These are phyloP conservation scores for Clarias laeviceps DNA, from an alignment of 2,797 vertebrate species.

Conservation along the genomic window DNA sequence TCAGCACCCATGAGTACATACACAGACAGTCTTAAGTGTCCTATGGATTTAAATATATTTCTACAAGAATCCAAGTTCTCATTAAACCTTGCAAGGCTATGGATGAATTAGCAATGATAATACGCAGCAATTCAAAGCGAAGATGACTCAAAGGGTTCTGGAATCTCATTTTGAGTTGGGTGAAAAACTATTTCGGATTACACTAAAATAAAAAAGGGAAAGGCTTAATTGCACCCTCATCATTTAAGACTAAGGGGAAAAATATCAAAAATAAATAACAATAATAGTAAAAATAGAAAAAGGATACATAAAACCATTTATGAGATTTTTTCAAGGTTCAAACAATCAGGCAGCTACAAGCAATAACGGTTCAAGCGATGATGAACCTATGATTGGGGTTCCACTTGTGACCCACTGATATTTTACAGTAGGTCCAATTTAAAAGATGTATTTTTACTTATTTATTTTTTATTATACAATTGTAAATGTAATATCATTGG, in stretches of 20 bases:
- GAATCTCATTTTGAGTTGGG: slow-evolving; percentile 1
- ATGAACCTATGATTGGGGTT: neutral
- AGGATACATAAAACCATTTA: neutral
- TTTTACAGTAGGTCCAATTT: neutral
- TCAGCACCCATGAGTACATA: slow-evolving; percentile 27
- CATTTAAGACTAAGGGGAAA: neutral
- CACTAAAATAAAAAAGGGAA: neutral
- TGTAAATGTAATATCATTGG: too few species aligned
- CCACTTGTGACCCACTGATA: neutral
- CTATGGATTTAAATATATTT: neutral
- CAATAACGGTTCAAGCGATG: neutral
- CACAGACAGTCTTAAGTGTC: slow-evolving; percentile 6
- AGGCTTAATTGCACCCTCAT: neutral
- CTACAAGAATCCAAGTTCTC: slow-evolving; percentile 4
- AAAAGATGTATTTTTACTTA: too few species aligned
- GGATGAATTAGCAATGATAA: neutral
- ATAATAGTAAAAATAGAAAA: neutral
- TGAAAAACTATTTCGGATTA: neutral
- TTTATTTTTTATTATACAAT: too few species aligned
- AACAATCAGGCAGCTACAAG: neutral
- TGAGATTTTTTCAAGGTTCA: neutral
- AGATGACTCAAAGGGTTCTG: neutral
- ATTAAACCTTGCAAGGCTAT: neutral
- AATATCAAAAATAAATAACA: neutral
- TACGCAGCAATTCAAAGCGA: neutral